Base-by-base conservation (phyloP, 2,888 invertebrate genomes). In the Rhingia rostrata region DNA sequence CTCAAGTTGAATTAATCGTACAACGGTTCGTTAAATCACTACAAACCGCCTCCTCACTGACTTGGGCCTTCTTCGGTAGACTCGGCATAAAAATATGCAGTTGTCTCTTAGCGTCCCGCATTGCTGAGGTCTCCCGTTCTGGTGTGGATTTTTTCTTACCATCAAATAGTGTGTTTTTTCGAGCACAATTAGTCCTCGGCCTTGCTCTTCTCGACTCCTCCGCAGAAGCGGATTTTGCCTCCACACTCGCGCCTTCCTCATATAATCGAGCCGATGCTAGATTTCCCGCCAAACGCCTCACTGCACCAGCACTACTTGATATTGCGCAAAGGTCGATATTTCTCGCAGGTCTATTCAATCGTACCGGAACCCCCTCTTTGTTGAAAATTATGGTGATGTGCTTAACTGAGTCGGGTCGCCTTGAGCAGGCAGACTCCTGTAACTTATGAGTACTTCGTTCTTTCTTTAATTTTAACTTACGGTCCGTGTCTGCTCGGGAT, bases 21-120 rank as follows among this genome's bases (percentile, higher is more conserved):
- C 67, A 67, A 43, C 45, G 67, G 3, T 54, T 87, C 69, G 89
- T 90, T 0, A 91, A 77, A 5, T 87, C 86, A 80, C 87, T 88
- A 5, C 86, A 72, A n/a, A 75, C 88, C 56, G 90, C 88, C 22
- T 91, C 91, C 0, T 69, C 75, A 32, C 69, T 80, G 10, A 49
- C n/a, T 73, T 30, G 51, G 51, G 88, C 86, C 87, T 92, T 92
- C 88, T 94, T 94, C 67, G 94, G 93, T 86, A 94, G 91, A 89
- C 93, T 92, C 0, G 95, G 95, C 93, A 95, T 94, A 88, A 95
- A 95, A 81, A 95, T 95, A 89, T 95, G 95, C 39, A 95, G 92
- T 88, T 96, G 95, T 86, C 94, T 93, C 88, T 94, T 94, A 6
- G 92, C 88, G 80, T 92, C 89, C 33, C 89, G 90, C 12, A 88